phyloP scores from a whole-genome alignment of 2,113 vertebrate species.

The Solea senegalensis region DNA sequence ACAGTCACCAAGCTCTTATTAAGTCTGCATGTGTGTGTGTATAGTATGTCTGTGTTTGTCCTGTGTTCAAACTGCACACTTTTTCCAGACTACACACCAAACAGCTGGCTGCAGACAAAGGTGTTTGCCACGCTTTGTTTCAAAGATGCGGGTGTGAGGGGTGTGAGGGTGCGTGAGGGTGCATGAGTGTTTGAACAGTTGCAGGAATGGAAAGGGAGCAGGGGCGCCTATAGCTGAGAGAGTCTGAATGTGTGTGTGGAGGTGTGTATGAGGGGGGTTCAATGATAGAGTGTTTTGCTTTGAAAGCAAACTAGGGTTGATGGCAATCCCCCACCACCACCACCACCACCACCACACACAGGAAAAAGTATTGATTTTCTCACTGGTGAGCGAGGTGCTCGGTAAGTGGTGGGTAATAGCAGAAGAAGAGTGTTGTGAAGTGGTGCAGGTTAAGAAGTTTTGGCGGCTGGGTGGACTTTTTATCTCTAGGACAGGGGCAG shows the following conservation, averaged over 20 bases:
- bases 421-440: slow-evolving; percentile 64
- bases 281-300: slow-evolving; percentile 56
- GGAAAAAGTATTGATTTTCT: slow-evolving; percentile 63
- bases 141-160: slow-evolving; percentile 36
- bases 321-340: not conserved
- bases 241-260: slow-evolving; percentile 28
- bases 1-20: slow-evolving; percentile 65
- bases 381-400: slow-evolving; percentile 50
- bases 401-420: slow-evolving; percentile 71
- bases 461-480: slow-evolving; percentile 53
- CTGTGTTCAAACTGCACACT: slow-evolving; percentile 24
- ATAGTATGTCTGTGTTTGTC: slow-evolving; percentile 23
- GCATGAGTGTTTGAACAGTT: slow-evolving; percentile 61
- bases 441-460: slow-evolving; percentile 68
- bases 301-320: slow-evolving; percentile 54
- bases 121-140: slow-evolving; percentile 67
- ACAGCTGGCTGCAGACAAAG: slow-evolving; percentile 75
- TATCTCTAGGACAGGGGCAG: slow-evolving; percentile 56
- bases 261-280: slow-evolving; percentile 20
- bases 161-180: slow-evolving; percentile 11
- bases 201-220: slow-evolving; percentile 45
- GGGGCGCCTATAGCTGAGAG: slow-evolving; percentile 36
- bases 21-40: slow-evolving; percentile 35
- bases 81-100: slow-evolving; percentile 37
- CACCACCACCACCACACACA: not conserved